Evolutionary conservation across 1,140 invertebrate species (phyloP), one percentile per base, ranked within the genome.

Genomic region (Pseudoatta argentina): DNA sequence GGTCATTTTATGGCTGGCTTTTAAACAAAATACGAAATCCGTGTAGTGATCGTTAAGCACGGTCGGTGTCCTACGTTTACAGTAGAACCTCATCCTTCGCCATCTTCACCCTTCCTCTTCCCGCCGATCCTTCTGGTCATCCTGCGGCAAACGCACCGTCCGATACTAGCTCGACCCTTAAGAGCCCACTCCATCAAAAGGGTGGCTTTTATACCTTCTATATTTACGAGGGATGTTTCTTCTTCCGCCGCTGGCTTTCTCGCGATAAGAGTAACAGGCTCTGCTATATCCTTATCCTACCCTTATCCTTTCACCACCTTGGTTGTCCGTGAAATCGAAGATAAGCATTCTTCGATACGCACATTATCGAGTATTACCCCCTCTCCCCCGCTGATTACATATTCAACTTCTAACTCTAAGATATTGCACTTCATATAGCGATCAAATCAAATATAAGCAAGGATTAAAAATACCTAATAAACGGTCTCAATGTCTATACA

Each of bases 221-320:
- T 94, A 95, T 95, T 94, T 94, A 94, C 93, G 93, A 93, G 92
- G 90, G 91, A 94, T 93, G 93, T 94, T 94, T 94, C 92, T 94
- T 92, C 91, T 93, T 92, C 91, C 91, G 91, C 87, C 91, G 90
- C 89, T 89, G 90, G 91, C 90, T 93, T 92, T 89, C 88, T 90
- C 87, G 86, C 92, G 93, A 94, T 95, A 94, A 94, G 93, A 94
- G 90, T 92, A 91, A 92, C 92, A 91, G 90, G 89, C 86, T 88
- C 79, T 72, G 55, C 72, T 87, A 69, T 89, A 91, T 91, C 91
- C 85, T 81, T 69, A 69, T 69, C 85, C 86, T 82, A 27, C 67
- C 77, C 44, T 85, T 87, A 83, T 66, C 67, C 77, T 39, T 39
- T 39, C 57, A 79, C 39, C 63, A 69, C 55, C 59, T 81, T 6